A percentile compares a stretch with the other conserved stretches of the same genome.
Evolutionary conservation across 2,113 vertebrate genomes (phyloP).

Genomic region (Nothoprocta pentlandii): DNA sequence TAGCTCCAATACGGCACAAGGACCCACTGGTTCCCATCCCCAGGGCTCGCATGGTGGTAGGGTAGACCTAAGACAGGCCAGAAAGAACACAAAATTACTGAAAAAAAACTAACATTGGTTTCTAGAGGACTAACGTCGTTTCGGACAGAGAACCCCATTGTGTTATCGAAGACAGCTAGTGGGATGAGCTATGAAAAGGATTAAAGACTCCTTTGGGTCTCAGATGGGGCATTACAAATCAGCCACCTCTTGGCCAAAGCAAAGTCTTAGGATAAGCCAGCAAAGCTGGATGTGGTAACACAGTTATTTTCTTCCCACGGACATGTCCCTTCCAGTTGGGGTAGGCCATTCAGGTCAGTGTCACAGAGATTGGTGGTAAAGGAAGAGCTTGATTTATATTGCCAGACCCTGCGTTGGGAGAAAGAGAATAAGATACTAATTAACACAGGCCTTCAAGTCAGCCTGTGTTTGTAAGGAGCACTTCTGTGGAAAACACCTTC

Average conservation of each 20-base stretch:
- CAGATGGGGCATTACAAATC: neutral
- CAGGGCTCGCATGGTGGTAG: conserved; percentile 87
- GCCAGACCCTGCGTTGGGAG: neutral
- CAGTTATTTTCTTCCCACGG: neutral
- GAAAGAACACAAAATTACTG: neutral
- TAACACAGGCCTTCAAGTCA: neutral
- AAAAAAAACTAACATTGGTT: too few relatives aligned
- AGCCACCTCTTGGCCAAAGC: neutral
- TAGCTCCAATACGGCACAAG: conserved; percentile 91
- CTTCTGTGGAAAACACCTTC: neutral
- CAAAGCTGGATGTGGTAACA: neutral
- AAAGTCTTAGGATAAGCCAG: neutral
- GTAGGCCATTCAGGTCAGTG: neutral
- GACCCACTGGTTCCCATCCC: conserved; percentile 95
- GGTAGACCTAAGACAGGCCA: conserved; percentile 86
- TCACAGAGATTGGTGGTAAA: neutral
- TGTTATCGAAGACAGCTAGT: neutral
- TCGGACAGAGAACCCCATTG: neutral
- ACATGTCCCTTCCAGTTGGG: neutral
- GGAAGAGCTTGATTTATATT: neutral
- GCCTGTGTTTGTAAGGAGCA: neutral
- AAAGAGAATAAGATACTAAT: neutral
- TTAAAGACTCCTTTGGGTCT: neutral
- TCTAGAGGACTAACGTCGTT: neutral
- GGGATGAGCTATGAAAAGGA: neutral